Evolutionary conservation across 1,140 invertebrate genomes (phyloP), one percentile per base, ranked within the genome.

Genomic region (Trypoxylus dichotomus): DNA sequence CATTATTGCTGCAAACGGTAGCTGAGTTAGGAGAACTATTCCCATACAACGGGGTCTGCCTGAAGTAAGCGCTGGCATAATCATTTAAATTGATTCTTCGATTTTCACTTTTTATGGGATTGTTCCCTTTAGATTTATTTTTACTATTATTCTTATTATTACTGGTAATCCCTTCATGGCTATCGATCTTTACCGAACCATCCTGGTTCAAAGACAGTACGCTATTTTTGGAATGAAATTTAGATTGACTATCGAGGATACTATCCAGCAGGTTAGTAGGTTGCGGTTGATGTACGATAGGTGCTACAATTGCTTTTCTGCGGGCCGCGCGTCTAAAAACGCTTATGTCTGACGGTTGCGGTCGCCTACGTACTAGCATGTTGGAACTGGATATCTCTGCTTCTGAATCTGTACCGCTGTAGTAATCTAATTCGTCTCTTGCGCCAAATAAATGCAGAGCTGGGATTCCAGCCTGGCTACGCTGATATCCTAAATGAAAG

Each of bases 221-320:
- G 10, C 88, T 85, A 77, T 90, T 90, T 75, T 90, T 92, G 0
- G 92, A 91, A 82, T 93, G 91, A 83, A 94, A 90, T n/a, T 92
- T 86, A 77, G 91, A 90, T 86, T 96, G 94, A 78, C 90, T 90
- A 74, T 91, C 89, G 80, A 97, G 87, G 78, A 97, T 96, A 79
- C 88, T 91, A 10, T 91, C 91, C 0, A 97, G 84, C 0, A 97
- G 81, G 85, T 95, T 92, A 15, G 83, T 21, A 19, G 74, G 8
- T 54, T 80, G 84, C 82, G 32, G 83, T 85, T 27, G 84, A 81
- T 63, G 60, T 8, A 84, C 83, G 15, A 83, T 85, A 54, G 63
- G 15, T 10, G 86, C 86, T 0, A 87, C 83, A 24, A 84, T 78
- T 78, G 88, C 86, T 86, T 92, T 86, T 81, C 87, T 83, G 42